Base-by-base conservation (phyloP, 2,888 invertebrate species). In the Beris morrisii region DNA sequence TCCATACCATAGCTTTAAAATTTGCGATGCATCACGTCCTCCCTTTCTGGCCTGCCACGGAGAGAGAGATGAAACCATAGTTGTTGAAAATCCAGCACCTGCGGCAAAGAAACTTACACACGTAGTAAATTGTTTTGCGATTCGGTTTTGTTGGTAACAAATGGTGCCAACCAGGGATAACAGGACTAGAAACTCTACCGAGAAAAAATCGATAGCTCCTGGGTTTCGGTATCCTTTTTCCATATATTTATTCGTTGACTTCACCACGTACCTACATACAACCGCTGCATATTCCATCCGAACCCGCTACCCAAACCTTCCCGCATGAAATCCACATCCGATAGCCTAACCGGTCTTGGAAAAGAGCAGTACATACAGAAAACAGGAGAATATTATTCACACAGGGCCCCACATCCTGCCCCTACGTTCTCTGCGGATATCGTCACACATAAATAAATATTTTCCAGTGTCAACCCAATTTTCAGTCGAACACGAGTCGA, bases 71-170 rank as follows among this genome's bases (percentile, higher is more conserved):
- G 5, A 52, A 52, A 13, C 13, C 22, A 57, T 38, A 30, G 28
- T 28, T 63, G 64, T 15, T 67, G 67, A 64, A 67, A 64, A 50
- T 57, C 67, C 52, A 67, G 44, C 67, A 67, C 67, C 67, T 67
- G 67, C 64, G 66, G 66, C 66, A 66, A 63, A 67, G 67, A 64
- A 67, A 67, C 67, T 64, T 67, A 67, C 56, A 56, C 63, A 64
- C 63, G 50, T 64, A 57, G 56, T 63, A 67, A 64, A 67, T 67
- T 67, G 64, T 67, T 67, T 67, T 63, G 43, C 63, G 63, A 64
- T 67, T 63, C 57, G 50, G 64, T 64, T 67, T 55, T 63, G 59
- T 61, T 59, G 66, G 66, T 59, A 66, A 59, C 66, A 66, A 66
- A 66, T 66, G 54, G 66, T 53, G 31, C 53, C 31, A 57, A 28